Evolutionary conservation across 2,888 invertebrate genomes (phyloP).

Genomic region (Meta bourneti): DNA sequence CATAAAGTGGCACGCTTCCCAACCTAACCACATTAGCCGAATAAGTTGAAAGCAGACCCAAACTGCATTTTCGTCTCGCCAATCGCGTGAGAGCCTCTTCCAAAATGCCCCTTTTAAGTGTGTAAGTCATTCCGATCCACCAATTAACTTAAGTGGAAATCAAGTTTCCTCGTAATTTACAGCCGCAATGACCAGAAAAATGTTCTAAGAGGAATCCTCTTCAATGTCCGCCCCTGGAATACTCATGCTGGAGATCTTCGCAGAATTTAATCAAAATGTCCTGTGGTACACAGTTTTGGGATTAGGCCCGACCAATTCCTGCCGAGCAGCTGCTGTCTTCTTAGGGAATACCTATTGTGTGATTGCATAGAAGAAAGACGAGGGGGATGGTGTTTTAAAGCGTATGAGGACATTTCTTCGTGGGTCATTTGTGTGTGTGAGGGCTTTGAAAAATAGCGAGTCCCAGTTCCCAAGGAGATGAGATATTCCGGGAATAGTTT

Average conservation of each 20-base stretch:
- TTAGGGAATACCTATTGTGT: not conserved
- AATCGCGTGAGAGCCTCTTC: not conserved
- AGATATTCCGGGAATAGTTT: constrained; percentile 7
- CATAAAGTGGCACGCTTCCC: constrained; percentile 23
- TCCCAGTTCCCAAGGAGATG: constrained; percentile 8
- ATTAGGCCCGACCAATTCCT: constrained; percentile 21
- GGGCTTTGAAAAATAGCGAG: constrained; percentile 24
- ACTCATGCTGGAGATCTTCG: not conserved
- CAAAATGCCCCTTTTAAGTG: constrained; percentile 15
- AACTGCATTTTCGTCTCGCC: constrained; percentile 31
- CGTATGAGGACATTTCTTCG: not conserved
- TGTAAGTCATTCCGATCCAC: constrained; percentile 31
- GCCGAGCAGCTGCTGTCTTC: constrained; percentile 6
- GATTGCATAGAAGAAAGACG: not conserved
- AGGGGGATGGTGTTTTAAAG: not conserved
- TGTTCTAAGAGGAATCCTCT: constrained; percentile 24
- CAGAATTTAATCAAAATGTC: constrained; percentile 38
- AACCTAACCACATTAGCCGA: constrained; percentile 5
- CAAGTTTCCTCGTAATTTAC: constrained; percentile 55
- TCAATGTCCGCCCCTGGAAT: not conserved
- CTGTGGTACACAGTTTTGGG: not conserved
- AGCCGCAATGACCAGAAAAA: constrained; percentile 50
- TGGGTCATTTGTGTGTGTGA: not conserved
- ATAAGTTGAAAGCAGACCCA: constrained; percentile 11
- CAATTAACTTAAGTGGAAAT: constrained; percentile 69